Conservation (phyloP, 2,888 invertebrate species). For the Halocaridina rubra region DNA sequence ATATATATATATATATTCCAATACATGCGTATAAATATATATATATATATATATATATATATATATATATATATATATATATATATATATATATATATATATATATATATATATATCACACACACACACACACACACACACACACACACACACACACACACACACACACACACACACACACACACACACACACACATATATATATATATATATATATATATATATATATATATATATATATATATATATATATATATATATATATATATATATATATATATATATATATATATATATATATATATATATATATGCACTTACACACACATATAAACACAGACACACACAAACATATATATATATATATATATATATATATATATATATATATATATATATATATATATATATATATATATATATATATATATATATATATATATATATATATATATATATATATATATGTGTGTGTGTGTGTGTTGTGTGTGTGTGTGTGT, state of each 20-base stretch:
- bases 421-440: no score
- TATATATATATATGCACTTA: not conserved
- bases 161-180: slow-evolving; percentile 21
- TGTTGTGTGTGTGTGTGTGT: no score
- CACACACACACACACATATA: slow-evolving; percentile 19
- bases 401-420: no score
- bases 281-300: not conserved
- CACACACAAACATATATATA: not conserved
- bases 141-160: slow-evolving; percentile 2
- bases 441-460: no score
- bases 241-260: not conserved
- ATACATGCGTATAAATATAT: not conserved
- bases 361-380: not conserved
- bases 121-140: not conserved
- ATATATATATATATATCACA: slow-evolving; percentile 3
- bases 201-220: slow-evolving; percentile 31
- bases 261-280: not conserved
- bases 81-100: not conserved
- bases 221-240: not conserved
- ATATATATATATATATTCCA: not conserved
- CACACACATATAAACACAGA: not conserved
- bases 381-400: not conserved
- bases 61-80: not conserved
- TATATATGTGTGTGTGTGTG: no score
- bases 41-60: not conserved